phyloP scores from a whole-genome alignment of 2,113 vertebrate species.

The Chaenogobius annularis region DNA sequence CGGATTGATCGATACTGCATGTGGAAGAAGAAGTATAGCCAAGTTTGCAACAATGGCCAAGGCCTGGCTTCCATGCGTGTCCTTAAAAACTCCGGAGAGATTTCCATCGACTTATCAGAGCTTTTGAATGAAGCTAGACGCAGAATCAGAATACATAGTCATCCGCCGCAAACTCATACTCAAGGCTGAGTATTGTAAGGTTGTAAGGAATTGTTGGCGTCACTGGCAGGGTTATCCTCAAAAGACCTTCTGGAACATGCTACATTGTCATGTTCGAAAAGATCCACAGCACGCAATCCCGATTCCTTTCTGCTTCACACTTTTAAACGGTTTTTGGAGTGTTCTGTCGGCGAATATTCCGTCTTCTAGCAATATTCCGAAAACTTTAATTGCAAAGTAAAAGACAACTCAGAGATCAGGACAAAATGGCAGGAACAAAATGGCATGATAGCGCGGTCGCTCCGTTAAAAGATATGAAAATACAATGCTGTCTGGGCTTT shows the following conservation, averaged over 20 bases:
- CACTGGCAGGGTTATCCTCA: conserved; percentile 36
- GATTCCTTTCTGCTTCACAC: conserved; percentile 45
- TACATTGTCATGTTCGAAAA: conserved; percentile 37
- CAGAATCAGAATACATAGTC: conserved; percentile 30
- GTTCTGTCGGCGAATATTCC: conserved; percentile 52
- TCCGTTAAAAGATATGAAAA: conserved; percentile 31
- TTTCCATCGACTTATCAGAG: conserved; percentile 48
- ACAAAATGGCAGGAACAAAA: conserved; percentile 13
- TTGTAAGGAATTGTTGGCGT: conserved; percentile 41
- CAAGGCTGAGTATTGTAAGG: conserved; percentile 23
- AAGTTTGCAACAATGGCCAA: conserved; percentile 52
- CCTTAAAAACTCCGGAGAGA: conserved; percentile 45
- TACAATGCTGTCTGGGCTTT: conserved; percentile 45
- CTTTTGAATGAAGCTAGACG: conserved; percentile 32
- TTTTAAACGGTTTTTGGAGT: conserved; percentile 34
- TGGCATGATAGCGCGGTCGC: conserved; percentile 30
- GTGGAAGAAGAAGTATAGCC: conserved; percentile 22
- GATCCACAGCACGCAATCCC: conserved; percentile 59
- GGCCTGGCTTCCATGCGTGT: conserved; percentile 60
- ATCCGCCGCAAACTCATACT: conserved; percentile 40
- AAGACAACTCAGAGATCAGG: conserved; percentile 35
- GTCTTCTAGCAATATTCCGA: conserved; percentile 43
- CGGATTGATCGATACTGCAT: conserved; percentile 58
- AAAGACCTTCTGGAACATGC: conserved; percentile 36
- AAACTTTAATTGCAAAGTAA: conserved; percentile 50